These are phyloP conservation scores for Sebastes dallii DNA, from an alignment of 2,797 vertebrate genomes.

Conservation along the genomic window DNA sequence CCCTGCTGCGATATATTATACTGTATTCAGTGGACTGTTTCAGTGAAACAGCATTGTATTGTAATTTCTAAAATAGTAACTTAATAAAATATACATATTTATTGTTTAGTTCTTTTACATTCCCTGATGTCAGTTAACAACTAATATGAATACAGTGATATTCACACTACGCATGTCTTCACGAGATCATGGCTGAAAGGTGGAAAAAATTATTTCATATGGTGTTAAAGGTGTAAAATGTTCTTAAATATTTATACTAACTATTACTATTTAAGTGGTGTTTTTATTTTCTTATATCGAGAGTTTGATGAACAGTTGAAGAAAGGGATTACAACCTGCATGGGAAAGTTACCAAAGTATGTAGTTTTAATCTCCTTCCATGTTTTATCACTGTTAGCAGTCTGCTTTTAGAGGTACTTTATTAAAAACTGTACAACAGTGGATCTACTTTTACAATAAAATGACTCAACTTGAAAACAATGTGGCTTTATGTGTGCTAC, in stretches of 20 bases:
- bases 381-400: neutral
- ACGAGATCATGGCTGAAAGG: neutral
- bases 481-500: neutral
- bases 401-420: neutral
- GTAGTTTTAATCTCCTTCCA: neutral
- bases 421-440: neutral
- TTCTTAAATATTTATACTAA: slow-evolving; percentile 52
- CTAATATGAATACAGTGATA: neutral
- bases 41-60: neutral
- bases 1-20: neutral
- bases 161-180: neutral
- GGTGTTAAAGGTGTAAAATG: slow-evolving; percentile 7
- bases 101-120: slow-evolving; percentile 40
- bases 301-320: neutral
- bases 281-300: neutral
- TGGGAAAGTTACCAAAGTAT: neutral
- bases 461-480: slow-evolving; percentile 3
- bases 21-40: slow-evolving; percentile 4
- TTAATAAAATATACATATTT: slow-evolving; percentile 50
- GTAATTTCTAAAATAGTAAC: slow-evolving; percentile 15
- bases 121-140: slow-evolving; percentile 3
- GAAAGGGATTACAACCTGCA: neutral
- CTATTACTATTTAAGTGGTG: slow-evolving; percentile 39
- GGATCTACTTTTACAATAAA: slow-evolving; percentile 52
- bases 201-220: neutral